Conservation (phyloP, 2,113 vertebrate genomes). For the Corythaixoides concolor region DNA sequence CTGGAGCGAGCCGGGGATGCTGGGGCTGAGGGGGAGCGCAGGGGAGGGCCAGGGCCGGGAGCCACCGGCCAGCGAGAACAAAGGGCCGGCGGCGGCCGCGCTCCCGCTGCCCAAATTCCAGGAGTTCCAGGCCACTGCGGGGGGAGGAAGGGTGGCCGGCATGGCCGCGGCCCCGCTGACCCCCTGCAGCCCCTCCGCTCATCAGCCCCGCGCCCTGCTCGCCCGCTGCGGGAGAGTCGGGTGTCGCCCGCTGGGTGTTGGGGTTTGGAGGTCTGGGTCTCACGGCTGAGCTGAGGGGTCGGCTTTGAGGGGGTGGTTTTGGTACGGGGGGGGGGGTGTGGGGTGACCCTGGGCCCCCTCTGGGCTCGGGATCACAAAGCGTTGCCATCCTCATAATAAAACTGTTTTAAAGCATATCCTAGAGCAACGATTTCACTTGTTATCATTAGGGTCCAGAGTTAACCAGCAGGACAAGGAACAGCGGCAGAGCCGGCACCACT, state of each 20-base stretch:
- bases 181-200: background rate
- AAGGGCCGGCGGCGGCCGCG: constrained; percentile 68
- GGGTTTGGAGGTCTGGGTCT: background rate
- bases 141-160: constrained; percentile 23
- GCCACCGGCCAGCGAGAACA: constrained; percentile 72
- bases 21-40: constrained; percentile 53
- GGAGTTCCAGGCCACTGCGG: constrained; percentile 69
- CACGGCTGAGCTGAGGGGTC: rapidly evolving
- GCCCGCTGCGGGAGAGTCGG: rapidly evolving
- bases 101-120: constrained; percentile 78
- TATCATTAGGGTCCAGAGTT: background rate
- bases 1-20: constrained; percentile 59
- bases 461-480: background rate
- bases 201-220: background rate
- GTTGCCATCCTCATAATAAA: background rate
- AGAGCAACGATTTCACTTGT: background rate
- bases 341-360: background rate
- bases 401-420: rapidly evolving
- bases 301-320: background rate
- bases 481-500: rapidly evolving
- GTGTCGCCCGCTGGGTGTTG: rapidly evolving
- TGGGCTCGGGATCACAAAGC: background rate
- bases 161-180: constrained; percentile 21
- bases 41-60: constrained; percentile 60
- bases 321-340: rapidly evolving